Base-by-base conservation (phyloP, 1,140 invertebrate species). In the Palaemon carinicauda region DNA sequence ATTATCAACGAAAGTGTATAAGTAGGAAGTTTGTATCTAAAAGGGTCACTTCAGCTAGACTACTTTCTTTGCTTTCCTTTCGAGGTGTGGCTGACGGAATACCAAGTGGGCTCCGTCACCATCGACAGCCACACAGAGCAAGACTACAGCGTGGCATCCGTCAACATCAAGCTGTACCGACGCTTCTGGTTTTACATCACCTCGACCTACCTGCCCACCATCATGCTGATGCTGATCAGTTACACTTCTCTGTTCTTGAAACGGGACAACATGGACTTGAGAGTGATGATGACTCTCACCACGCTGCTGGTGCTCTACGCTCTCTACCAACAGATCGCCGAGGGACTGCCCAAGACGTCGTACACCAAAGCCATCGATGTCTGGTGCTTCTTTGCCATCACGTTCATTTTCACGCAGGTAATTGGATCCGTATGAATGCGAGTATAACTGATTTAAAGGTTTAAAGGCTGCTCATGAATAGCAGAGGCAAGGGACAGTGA, bases 301-400 rank as follows among this genome's bases (percentile, higher is more conserved):
- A 82, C 80, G n/a, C 56, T 82, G 14, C 80, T 83, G 19, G 81
- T 83, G 2, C 52, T 83, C 27, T 83, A 83, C 71, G 75, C 81
- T 3, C 71, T 83, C 52, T 83, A 75, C 71, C n/a, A 51, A 1
- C 73, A 82, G 24, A 33, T 74, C 65, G 73, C 80, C 4, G 14
- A n/a, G 24, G 51, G 65, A 21, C 50, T 82, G 21, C 80, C 80
- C n/a, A 52, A n/a, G 33, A 82, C 80, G 12, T 65, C 80, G 33
- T 24, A 33, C 19, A 74, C 74, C 60, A 82, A 82, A 50, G 33
- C 74, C 21, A 83, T 83, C 27, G 81, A 83, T 31, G 71, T 83
- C 17, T 83, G 81, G 81, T 83, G 73, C 80, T 82, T 82, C 80
- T 83, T 75, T 73, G 56, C 56, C 52, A 74, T 83, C 29, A 54